A percentile compares a stretch with the other conserved stretches of the same genome.
Conservation (phyloP, 2,113 vertebrate species). For the Laticauda laticaudata region DNA sequence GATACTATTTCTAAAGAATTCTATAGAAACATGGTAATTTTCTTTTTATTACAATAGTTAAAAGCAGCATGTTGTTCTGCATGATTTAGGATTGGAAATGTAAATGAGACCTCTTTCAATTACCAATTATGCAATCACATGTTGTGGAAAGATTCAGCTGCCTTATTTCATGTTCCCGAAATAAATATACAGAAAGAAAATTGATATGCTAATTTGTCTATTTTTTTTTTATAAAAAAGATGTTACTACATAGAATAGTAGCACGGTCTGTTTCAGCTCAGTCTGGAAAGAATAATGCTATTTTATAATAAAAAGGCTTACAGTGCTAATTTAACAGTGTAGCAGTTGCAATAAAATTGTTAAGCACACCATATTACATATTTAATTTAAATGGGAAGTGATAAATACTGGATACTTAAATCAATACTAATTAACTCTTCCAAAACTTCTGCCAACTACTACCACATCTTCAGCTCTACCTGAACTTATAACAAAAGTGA, state of each 20-base stretch:
- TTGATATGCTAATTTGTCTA: conserved; percentile 30
- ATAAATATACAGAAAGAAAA: conserved; percentile 32
- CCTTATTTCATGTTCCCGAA: conserved; percentile 26
- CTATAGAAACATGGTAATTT: conserved; percentile 5
- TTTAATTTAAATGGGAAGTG: conserved; percentile 40
- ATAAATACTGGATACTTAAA: conserved; percentile 36
- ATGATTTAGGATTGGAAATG: conserved; percentile 22
- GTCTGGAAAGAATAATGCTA: conserved; percentile 10
- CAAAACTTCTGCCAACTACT: conserved; percentile 24
- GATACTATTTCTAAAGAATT: conserved; percentile 10
- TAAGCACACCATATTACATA: conserved; percentile 21
- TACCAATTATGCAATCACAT: conserved; percentile 19
- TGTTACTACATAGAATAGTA: conserved; percentile 21
- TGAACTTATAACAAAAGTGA: conserved; percentile 20
- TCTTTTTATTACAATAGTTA: not conserved
- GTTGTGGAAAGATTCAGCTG: conserved; percentile 11
- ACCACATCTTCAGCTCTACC: not conserved
- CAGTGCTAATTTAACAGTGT: conserved; percentile 27
- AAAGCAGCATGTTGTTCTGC: conserved; percentile 6
- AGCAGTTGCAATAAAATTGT: conserved; percentile 20
- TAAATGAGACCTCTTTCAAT: conserved; percentile 35
- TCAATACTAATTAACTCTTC: conserved; percentile 33
- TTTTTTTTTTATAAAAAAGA: not conserved
- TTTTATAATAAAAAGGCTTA: conserved; percentile 34
- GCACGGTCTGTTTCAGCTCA: conserved; percentile 26